Evolutionary conservation across 2,888 invertebrate genomes (phyloP).

Genomic region (Matsumyia berberina): DNA sequence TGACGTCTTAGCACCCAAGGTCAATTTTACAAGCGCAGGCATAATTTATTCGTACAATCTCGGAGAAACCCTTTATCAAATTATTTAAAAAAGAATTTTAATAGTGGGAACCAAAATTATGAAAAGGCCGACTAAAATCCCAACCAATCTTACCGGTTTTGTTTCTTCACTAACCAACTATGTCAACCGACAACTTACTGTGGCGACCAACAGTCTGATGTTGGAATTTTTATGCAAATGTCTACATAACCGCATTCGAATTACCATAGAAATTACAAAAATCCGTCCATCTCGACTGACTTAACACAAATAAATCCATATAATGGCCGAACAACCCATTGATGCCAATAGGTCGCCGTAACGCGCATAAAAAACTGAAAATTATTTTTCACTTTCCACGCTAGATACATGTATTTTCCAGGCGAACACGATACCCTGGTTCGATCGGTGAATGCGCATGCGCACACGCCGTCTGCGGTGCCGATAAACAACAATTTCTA

Average conservation of each 20-base stretch:
- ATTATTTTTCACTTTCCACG: conserved; percentile 71
- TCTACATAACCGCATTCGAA: conserved; percentile 37
- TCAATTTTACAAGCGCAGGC: no score
- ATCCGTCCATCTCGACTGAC: conserved; percentile 20
- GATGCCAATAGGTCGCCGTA: conserved; percentile 71
- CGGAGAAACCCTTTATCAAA: no score
- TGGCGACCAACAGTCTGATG: conserved; percentile 54
- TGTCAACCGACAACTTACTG: background rate
- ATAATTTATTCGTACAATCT: no score
- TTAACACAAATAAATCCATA: conserved; percentile 56
- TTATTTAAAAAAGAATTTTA: no score
- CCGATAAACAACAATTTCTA: conserved; percentile 65
- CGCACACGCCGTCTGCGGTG: conserved; percentile 21
- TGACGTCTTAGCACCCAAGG: no score
- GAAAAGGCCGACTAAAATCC: no score
- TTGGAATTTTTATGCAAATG: conserved; percentile 48
- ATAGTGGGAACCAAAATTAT: no score
- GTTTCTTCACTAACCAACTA: background rate
- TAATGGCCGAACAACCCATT: conserved; percentile 56
- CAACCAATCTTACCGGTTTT: background rate
- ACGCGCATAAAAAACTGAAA: conserved; percentile 57
- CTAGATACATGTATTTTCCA: background rate
- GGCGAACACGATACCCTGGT: conserved; percentile 17
- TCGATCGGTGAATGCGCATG: background rate
- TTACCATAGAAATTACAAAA: conserved; percentile 27